These are phyloP conservation scores for Ommatoiulus sabulosus DNA, from an alignment of 2,888 invertebrate species.

Conservation along the genomic window DNA sequence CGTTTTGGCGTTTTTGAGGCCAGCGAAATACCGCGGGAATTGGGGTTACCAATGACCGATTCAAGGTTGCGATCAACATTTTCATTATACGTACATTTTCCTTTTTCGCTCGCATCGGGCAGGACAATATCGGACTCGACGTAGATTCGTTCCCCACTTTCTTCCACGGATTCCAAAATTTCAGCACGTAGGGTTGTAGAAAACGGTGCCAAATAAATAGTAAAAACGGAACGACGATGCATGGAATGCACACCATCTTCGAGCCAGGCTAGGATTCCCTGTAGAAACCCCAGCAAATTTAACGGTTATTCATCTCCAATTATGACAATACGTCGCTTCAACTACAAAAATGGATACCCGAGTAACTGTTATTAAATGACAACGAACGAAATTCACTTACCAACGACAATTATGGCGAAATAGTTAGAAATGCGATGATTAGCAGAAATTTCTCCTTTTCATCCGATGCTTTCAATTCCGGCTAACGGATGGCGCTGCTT, in stretches of 20 bases:
- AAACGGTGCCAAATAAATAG: slow-evolving; percentile 87
- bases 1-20: too few relatives aligned
- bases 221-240: slow-evolving; percentile 84
- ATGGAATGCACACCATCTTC: slow-evolving; percentile 85
- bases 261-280: not conserved
- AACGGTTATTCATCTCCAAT: too few relatives aligned
- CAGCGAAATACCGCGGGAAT: not conserved
- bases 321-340: too few relatives aligned
- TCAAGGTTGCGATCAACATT: not conserved
- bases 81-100: not conserved
- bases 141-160: slow-evolving; percentile 58
- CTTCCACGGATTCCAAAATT: slow-evolving; percentile 78
- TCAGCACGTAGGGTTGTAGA: slow-evolving; percentile 82
- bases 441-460: too few relatives aligned
- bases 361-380: too few relatives aligned
- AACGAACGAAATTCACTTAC: too few relatives aligned
- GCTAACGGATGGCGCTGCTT: too few relatives aligned
- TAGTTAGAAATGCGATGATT: too few relatives aligned
- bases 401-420: too few relatives aligned
- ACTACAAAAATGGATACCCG: too few relatives aligned
- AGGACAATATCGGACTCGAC: not conserved
- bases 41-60: not conserved
- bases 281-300: too few relatives aligned
- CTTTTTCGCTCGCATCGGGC: not conserved
- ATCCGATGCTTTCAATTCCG: too few relatives aligned